Percentiles rank a stretch among this genome's conserved stretches.
phyloP scores from a whole-genome alignment of 2,888 invertebrate species.

The Dolomedes plantarius region DNA sequence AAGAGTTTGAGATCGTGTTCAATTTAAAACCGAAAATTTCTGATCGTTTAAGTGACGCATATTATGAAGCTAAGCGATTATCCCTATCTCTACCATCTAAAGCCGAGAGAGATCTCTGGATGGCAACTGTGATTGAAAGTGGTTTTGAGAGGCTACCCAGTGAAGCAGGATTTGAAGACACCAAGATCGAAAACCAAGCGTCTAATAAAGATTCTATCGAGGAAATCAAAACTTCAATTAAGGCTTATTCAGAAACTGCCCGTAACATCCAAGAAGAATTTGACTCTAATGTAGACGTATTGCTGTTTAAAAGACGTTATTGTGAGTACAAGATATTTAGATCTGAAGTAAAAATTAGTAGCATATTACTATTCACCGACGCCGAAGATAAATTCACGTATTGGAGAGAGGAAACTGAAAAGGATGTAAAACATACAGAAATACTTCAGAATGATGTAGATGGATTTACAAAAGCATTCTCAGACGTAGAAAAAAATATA shows the following conservation, averaged over 20 bases:
- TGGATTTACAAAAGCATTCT: background rate
- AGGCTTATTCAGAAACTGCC: background rate
- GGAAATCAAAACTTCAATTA: conserved; percentile 1
- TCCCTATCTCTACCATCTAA: conserved; percentile 13
- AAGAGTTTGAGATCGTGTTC: background rate
- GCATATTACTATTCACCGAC: background rate
- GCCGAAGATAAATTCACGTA: background rate
- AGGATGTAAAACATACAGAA: background rate
- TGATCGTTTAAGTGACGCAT: background rate
- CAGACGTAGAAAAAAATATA: background rate
- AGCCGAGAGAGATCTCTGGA: conserved; percentile 35
- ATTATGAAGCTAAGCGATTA: background rate
- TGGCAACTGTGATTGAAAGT: background rate
- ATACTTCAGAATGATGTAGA: background rate
- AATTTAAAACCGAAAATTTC: background rate
- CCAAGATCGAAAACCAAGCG: background rate
- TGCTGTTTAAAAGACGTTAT: conserved; percentile 9
- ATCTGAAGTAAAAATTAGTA: conserved; percentile 4
- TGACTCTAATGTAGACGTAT: conserved; percentile 10
- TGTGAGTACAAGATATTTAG: conserved; percentile 28
- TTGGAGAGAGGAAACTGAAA: background rate
- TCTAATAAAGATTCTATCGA: background rate
- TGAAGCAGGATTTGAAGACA: background rate
- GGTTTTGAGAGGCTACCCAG: background rate
- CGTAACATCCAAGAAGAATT: background rate